Base-by-base conservation (phyloP, 2,797 vertebrate species). In the Amblyopsis hoosieri region DNA sequence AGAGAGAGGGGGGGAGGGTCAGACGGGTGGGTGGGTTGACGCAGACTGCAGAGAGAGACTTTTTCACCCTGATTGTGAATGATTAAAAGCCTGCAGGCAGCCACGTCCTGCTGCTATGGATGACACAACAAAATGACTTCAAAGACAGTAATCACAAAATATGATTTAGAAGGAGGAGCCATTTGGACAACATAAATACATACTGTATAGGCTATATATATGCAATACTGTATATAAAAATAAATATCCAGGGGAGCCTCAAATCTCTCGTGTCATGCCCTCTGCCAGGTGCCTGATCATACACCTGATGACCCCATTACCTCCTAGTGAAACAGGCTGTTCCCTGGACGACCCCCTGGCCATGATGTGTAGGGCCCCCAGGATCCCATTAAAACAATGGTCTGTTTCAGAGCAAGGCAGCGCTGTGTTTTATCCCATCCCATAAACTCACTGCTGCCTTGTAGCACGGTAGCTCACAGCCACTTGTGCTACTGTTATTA, bases 31-130 rank as follows among this genome's bases (percentile, higher is more conserved):
- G 9, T 23, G 9, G 29, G 52, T 17, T 12, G 31, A 51, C 14
- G 23, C 15, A 15, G 15, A 63, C 37, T 11, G 52, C 15, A 23
- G 59, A 50, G 63, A 33, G 68, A 67, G 72, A 80, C 78, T 79
- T 8, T 42, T 37, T 81, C 76, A 78, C 70, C 64, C 82, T 87
- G 84, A 91, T 89, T 87, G 89, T 88, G 86, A 84, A 86, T 88
- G 87, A 90, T 89, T 91, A 89, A 90, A 88, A 87, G 72, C 86
- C 53, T 54, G 86, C 78, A 79, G 83, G 87, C 74, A 83, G 82
- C 87, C 80, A 86, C 75, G 74, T 76, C 80, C 82, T 59, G 77
- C 86, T 66, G 79, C 66, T 81, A 64, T 74, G 84, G 86, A 89
- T 86, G 85, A 89, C 89, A 75, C 53, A 55, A 84, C 87, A 83